Evolutionary conservation across 2,888 invertebrate genomes (phyloP).

Genomic region (Eupithecia tripunctaria): DNA sequence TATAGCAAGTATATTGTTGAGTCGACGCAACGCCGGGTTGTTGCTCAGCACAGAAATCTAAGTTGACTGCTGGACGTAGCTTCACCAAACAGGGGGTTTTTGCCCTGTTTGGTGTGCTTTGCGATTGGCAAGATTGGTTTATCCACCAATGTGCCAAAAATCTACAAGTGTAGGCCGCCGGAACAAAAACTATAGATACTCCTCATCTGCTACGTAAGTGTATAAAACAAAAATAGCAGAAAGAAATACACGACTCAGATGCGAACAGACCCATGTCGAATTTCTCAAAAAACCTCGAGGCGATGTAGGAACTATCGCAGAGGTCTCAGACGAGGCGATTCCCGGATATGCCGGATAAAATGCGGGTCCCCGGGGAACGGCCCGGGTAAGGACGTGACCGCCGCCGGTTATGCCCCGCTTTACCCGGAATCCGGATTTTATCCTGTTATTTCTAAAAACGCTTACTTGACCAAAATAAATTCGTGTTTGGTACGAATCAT

Average conservation of each 20-base stretch:
- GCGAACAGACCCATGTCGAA: not conserved
- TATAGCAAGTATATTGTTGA: too few species aligned
- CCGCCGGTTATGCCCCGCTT: constrained; percentile 10
- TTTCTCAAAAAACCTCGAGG: not conserved
- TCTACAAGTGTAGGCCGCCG: not conserved
- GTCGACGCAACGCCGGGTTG: too few species aligned
- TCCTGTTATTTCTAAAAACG: constrained; percentile 20
- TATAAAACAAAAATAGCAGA: not conserved
- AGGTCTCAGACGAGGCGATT: not conserved
- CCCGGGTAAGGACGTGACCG: constrained; percentile 1
- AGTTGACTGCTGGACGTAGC: too few species aligned
- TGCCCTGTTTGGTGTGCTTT: not conserved
- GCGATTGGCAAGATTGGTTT: too few species aligned
- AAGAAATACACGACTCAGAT: not conserved
- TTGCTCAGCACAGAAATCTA: too few species aligned
- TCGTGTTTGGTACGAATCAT: not conserved
- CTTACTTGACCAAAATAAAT: constrained; percentile 10
- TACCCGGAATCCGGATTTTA: constrained; percentile 19
- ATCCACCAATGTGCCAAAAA: not conserved
- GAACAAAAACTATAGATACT: too few species aligned
- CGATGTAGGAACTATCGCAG: not conserved
- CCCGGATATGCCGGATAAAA: constrained; percentile 6
- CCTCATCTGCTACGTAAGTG: not conserved
- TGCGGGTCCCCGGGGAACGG: not conserved
- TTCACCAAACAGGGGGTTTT: not conserved